Evolutionary conservation across 2,113 vertebrate genomes (phyloP).

Genomic region (Oncorhynchus gorbuscha): DNA sequence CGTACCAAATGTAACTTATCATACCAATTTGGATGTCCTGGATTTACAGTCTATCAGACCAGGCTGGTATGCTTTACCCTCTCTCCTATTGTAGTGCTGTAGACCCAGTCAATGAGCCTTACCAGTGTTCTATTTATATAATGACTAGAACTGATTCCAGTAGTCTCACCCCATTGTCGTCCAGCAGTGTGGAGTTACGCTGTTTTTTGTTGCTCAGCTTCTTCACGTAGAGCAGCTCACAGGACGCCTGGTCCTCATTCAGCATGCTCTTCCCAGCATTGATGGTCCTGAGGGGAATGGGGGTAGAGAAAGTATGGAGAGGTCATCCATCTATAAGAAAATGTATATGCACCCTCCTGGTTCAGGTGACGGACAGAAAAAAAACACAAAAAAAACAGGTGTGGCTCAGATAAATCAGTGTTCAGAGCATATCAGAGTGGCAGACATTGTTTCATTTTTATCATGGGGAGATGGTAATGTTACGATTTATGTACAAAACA

Average conservation of each 20-base stretch:
- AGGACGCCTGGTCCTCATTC: constrained; percentile 96
- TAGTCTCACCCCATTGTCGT: constrained; percentile 71
- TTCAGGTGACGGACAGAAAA: background rate
- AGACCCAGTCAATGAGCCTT: too few relatives aligned
- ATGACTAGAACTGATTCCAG: background rate
- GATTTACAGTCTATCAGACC: too few relatives aligned
- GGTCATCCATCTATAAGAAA: too few relatives aligned
- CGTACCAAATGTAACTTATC: too few relatives aligned
- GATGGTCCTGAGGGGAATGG: constrained; percentile 82
- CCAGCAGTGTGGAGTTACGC: constrained; percentile 62
- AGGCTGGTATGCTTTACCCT: too few relatives aligned
- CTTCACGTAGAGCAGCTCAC: constrained; percentile 88
- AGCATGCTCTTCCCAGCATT: constrained; percentile 97
- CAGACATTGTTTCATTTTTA: background rate
- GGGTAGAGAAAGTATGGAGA: constrained; percentile 2
- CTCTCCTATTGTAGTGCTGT: too few relatives aligned
- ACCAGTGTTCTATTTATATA: background rate
- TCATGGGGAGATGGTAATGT: background rate
- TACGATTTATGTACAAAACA: background rate
- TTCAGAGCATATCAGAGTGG: background rate
- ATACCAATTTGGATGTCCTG: too few relatives aligned
- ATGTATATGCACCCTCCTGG: background rate
- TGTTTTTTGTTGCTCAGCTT: constrained; percentile 75
- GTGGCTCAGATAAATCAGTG: background rate
- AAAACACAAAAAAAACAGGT: too few relatives aligned